Evolutionary conservation across 2,797 vertebrate species (phyloP).

Genomic region (Chrosomus eos): DNA sequence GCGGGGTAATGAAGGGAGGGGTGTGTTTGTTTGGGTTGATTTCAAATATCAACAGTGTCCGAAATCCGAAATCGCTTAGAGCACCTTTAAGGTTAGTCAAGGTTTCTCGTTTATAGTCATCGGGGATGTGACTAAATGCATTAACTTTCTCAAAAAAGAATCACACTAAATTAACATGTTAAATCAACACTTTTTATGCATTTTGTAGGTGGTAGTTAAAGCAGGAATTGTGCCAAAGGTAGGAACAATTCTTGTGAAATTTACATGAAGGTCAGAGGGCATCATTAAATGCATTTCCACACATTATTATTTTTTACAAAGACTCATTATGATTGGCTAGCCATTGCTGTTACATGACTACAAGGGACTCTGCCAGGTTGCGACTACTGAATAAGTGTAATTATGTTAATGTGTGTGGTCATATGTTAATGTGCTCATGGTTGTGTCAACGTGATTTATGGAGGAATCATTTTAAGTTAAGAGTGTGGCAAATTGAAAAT

Average conservation of each 20-base stretch:
- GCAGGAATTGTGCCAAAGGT: not conserved
- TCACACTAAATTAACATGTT: not conserved
- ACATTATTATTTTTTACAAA: not conserved
- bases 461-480: not conserved
- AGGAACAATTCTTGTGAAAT: not conserved
- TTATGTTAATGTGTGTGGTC: not conserved
- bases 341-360: not conserved
- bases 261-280: not conserved
- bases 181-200: not conserved
- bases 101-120: not conserved
- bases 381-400: conserved; percentile 12
- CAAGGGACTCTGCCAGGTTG: not conserved
- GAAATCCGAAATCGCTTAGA: not conserved
- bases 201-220: not conserved
- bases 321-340: not conserved
- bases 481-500: not conserved
- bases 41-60: not conserved
- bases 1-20: not conserved
- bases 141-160: not conserved
- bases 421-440: not conserved
- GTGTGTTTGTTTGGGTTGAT: not conserved
- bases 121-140: not conserved
- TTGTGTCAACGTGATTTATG: conserved; percentile 26
- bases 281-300: not conserved
- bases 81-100: not conserved